These are phyloP conservation scores for Cryptocephalus primarius DNA, from an alignment of 2,888 invertebrate genomes.

Conservation along the genomic window DNA sequence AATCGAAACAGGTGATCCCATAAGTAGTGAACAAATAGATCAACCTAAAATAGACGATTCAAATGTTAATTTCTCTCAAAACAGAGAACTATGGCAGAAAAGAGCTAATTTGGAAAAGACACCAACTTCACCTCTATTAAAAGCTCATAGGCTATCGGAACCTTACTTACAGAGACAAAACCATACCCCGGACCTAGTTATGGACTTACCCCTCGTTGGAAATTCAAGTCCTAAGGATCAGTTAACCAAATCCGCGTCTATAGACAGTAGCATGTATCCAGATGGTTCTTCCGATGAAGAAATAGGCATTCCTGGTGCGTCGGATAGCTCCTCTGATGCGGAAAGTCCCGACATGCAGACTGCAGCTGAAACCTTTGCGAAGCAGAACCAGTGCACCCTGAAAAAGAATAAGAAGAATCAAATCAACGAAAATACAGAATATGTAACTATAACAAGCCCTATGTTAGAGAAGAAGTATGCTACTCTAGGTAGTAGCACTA, in stretches of 20 bases:
- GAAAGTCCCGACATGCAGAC: slow-evolving; percentile 56
- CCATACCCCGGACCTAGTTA: slow-evolving; percentile 70
- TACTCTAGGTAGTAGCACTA: slow-evolving; percentile 23
- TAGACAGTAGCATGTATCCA: slow-evolving; percentile 29
- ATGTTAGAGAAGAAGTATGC: slow-evolving; percentile 30
- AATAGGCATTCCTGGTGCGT: slow-evolving; percentile 12
- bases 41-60: slow-evolving; percentile 30
- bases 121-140: slow-evolving; percentile 24
- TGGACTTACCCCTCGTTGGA: slow-evolving; percentile 61
- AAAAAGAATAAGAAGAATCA: slow-evolving; percentile 53
- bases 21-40: background rate
- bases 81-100: slow-evolving; percentile 51
- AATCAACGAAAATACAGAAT: slow-evolving; percentile 24
- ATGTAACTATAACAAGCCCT: slow-evolving; percentile 29
- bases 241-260: slow-evolving; percentile 29
- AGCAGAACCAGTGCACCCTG: slow-evolving; percentile 66
- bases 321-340: slow-evolving; percentile 9
- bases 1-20: no score
- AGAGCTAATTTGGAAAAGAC: slow-evolving; percentile 44
- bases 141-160: slow-evolving; percentile 35
- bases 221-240: slow-evolving; percentile 31
- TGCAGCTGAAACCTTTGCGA: slow-evolving; percentile 66
- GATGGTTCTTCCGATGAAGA: slow-evolving; percentile 29
- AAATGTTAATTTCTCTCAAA: slow-evolving; percentile 39
- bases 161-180: slow-evolving; percentile 35